These are phyloP conservation scores for Oreohelix idahoensis DNA, from an alignment of 1,140 invertebrate genomes.

Conservation along the genomic window DNA sequence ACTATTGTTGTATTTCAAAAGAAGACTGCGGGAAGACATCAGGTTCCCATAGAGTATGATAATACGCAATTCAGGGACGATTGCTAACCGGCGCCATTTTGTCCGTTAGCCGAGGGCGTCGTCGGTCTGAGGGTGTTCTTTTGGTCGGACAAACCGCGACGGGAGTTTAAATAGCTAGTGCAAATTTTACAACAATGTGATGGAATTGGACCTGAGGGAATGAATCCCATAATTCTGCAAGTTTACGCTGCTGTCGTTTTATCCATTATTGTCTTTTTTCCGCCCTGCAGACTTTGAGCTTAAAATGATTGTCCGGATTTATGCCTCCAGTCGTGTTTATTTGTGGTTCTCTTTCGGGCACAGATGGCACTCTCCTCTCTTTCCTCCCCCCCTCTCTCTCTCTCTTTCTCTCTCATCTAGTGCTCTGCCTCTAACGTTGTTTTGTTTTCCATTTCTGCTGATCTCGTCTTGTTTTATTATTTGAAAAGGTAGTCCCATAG, in stretches of 20 bases:
- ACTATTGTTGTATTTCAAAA: not conserved
- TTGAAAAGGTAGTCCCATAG: no score
- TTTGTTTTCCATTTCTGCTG: no score
- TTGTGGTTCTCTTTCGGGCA: no score
- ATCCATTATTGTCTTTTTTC: not conserved
- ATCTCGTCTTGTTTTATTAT: no score
- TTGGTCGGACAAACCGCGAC: not conserved
- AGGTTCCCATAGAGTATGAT: not conserved
- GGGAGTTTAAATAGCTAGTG: conserved; percentile 1
- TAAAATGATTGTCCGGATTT: not conserved
- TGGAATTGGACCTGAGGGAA: not conserved
- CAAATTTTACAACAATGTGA: not conserved
- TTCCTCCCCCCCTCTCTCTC: no score
- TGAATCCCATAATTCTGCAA: not conserved
- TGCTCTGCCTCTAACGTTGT: no score
- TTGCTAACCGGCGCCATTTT: not conserved
- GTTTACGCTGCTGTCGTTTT: not conserved
- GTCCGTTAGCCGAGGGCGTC: not conserved
- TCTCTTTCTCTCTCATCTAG: no score
- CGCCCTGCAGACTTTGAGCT: not conserved
- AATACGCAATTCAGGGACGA: not conserved
- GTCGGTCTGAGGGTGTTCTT: not conserved
- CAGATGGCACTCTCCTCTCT: no score
- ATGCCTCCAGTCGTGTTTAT: not conserved
- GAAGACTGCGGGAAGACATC: not conserved